Percentiles rank a stretch among this genome's conserved stretches.
phyloP scores from a whole-genome alignment of 2,797 vertebrate species.

The Sylvilagus floridanus region DNA sequence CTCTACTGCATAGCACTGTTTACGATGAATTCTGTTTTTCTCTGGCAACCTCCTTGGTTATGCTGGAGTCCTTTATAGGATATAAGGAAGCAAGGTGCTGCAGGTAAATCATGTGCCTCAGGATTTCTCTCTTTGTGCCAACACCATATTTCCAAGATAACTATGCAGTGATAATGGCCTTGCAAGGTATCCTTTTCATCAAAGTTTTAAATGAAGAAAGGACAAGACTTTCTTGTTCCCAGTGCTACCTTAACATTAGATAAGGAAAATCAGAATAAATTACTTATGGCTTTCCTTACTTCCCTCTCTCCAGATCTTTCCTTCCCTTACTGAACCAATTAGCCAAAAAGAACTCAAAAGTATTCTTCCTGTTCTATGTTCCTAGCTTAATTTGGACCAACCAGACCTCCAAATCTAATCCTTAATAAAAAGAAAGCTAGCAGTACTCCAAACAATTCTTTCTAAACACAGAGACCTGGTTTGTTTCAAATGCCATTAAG shows the following conservation, averaged over 20 bases:
- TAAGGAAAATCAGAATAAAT: not conserved
- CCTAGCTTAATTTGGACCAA: not conserved
- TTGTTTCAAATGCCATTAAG: not conserved
- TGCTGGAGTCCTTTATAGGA: not conserved
- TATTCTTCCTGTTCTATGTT: not conserved
- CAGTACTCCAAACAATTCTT: not conserved
- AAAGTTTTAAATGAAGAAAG: not conserved
- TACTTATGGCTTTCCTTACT: not conserved
- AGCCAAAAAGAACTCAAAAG: not conserved
- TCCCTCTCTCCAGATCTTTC: not conserved
- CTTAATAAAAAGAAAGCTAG: not conserved
- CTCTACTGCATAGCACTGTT: not conserved
- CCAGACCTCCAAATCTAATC: not conserved
- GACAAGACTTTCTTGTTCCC: not conserved
- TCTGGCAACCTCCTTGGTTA: not conserved
- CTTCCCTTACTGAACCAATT: not conserved
- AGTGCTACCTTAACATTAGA: not conserved
- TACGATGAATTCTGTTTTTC: not conserved
- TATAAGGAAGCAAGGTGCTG: not conserved
- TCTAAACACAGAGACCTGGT: not conserved
- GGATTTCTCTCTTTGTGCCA: not conserved
- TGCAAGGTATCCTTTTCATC: not conserved
- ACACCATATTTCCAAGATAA: not conserved
- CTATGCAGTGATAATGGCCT: not conserved
- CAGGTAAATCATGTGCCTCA: not conserved